phyloP scores from a whole-genome alignment of 2,888 invertebrate genomes.

The Ptychoptera contaminata region DNA sequence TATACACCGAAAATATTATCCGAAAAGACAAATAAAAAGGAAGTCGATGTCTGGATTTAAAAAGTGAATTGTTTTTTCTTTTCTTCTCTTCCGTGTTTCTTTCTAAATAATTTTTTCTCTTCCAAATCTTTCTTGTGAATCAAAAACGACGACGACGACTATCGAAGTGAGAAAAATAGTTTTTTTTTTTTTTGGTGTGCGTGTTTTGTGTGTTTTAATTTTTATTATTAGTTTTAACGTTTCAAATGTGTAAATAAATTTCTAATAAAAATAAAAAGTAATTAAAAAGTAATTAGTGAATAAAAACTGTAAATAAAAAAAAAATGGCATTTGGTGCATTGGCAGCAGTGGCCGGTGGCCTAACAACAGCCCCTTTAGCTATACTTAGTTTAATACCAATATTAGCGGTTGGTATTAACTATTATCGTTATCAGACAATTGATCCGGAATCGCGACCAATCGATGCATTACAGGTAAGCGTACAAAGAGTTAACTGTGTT shows the following conservation, averaged over 20 bases:
- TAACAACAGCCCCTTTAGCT: constrained; percentile 45
- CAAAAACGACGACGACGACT: too few relatives aligned
- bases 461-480: constrained; percentile 53
- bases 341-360: constrained; percentile 36
- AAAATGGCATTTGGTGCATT: constrained; percentile 24
- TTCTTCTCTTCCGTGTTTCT: too few relatives aligned
- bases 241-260: background rate
- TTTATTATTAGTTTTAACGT: too few relatives aligned
- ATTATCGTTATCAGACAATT: constrained; percentile 61
- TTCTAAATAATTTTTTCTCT: background rate
- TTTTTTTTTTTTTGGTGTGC: too few relatives aligned
- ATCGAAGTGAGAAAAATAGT: too few relatives aligned
- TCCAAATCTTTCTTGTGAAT: background rate
- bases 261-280: background rate
- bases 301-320: constrained; percentile 20
- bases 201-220: too few relatives aligned
- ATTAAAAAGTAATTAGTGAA: background rate
- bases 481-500: too few relatives aligned
- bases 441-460: constrained; percentile 70
- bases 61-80: too few relatives aligned
- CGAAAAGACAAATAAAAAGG: constrained; percentile 25
- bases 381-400: constrained; percentile 63
- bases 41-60: constrained; percentile 51
- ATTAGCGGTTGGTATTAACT: constrained; percentile 63
- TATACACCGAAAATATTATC: constrained; percentile 55